These are phyloP conservation scores for Circaetus cinerascens DNA, from an alignment of 2,113 vertebrate species.

Conservation along the genomic window DNA sequence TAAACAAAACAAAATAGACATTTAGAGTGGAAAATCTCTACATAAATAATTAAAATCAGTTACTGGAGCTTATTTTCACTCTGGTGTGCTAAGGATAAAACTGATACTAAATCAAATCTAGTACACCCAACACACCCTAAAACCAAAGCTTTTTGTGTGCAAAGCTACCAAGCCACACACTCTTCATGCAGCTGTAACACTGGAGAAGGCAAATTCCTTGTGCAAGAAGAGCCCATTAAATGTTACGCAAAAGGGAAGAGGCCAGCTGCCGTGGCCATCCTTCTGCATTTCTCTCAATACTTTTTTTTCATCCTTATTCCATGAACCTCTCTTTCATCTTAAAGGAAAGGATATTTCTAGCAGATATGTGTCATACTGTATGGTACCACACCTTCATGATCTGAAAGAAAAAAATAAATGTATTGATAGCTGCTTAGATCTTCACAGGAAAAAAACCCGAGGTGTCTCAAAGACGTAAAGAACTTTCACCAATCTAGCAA, in stretches of 20 bases:
- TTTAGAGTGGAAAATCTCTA: background rate
- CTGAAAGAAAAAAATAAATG: background rate
- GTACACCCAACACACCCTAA: background rate
- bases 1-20: background rate
- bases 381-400: background rate
- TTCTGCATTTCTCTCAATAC: background rate
- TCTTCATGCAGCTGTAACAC: background rate
- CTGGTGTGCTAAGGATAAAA: background rate
- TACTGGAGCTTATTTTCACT: background rate
- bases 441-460: background rate
- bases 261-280: background rate
- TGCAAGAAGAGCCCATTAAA: background rate
- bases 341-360: background rate
- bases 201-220: background rate
- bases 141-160: background rate
- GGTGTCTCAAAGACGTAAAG: background rate
- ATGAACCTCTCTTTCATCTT: background rate
- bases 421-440: background rate
- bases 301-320: background rate
- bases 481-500: background rate
- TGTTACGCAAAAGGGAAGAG: background rate
- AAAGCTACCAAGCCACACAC: background rate
- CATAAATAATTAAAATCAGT: background rate
- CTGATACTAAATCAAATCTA: background rate
- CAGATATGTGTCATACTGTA: background rate